A percentile compares a stretch with the other conserved stretches of the same genome.
These are phyloP conservation scores for Ennomos fuscantarius DNA, from an alignment of 2,888 invertebrate species.

Conservation along the genomic window DNA sequence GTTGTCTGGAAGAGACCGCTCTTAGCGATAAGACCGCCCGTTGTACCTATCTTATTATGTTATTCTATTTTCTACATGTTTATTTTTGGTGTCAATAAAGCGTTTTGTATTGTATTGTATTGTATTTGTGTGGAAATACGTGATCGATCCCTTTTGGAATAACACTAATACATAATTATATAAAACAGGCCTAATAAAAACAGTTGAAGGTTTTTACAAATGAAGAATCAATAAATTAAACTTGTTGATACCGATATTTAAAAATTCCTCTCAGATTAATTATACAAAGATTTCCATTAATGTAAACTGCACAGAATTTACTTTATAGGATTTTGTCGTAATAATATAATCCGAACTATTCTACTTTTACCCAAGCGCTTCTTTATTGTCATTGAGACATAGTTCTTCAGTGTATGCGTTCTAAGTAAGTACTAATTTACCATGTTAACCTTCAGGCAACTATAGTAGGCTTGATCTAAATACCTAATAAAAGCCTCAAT, in stretches of 20 bases:
- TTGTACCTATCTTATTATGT: too few species aligned
- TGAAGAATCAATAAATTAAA: background rate
- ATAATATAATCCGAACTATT: background rate
- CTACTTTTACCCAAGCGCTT: background rate
- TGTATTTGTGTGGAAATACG: too few species aligned
- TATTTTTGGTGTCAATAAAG: too few species aligned
- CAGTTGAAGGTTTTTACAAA: too few species aligned
- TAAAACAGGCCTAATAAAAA: too few species aligned
- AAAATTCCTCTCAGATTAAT: slow-evolving; percentile 3
- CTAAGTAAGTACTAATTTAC: background rate
- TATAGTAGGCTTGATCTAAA: slow-evolving; percentile 35
- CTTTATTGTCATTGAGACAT: background rate
- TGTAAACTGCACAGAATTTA: background rate
- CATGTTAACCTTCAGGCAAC: slow-evolving; percentile 31
- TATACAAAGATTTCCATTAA: slow-evolving; percentile 7
- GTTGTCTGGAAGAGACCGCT: too few species aligned
- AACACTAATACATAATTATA: too few species aligned
- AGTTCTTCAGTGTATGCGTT: background rate
- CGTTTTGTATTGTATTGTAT: too few species aligned
- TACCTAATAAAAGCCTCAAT: slow-evolving; percentile 34
- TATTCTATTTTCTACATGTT: too few species aligned
- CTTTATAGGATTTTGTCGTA: slow-evolving; percentile 1
- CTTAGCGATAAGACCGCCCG: too few species aligned
- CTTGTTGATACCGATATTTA: background rate
- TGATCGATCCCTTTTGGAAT: too few species aligned